phyloP scores from a whole-genome alignment of 64 coral and sea anemone genomes.

The Astreopora myriophthalma region DNA sequence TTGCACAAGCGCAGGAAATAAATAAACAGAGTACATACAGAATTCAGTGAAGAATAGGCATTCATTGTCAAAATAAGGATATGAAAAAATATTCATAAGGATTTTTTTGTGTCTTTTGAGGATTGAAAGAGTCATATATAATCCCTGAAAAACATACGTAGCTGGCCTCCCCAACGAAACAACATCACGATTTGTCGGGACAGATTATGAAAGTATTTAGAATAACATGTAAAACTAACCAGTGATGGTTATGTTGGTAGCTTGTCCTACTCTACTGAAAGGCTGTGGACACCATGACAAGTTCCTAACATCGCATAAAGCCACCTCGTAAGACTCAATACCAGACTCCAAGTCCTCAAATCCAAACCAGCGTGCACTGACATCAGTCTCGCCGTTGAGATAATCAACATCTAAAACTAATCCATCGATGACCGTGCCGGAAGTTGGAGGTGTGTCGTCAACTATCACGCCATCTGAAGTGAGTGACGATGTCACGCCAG shows the following conservation, averaged over 20 bases:
- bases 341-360: constrained; percentile 82
- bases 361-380: constrained; percentile 68
- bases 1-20: too few relatives aligned
- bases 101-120: too few relatives aligned
- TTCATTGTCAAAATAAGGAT: too few relatives aligned
- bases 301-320: constrained; percentile 76
- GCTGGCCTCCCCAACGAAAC: too few relatives aligned
- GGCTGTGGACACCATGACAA: constrained; percentile 71
- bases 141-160: too few relatives aligned
- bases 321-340: constrained; percentile 79
- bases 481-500: constrained; percentile 56
- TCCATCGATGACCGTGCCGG: constrained; percentile 82
- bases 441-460: constrained; percentile 72
- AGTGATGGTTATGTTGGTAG: constrained; percentile 64
- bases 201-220: too few relatives aligned
- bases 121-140: too few relatives aligned
- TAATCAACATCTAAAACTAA: constrained; percentile 60
- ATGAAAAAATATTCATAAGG: too few relatives aligned
- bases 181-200: too few relatives aligned
- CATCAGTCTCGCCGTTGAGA: constrained; percentile 47
- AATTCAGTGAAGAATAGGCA: too few relatives aligned
- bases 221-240: background rate
- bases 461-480: constrained; percentile 90
- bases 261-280: constrained; percentile 48
- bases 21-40: too few relatives aligned